Evolutionary conservation across 2,113 vertebrate genomes (phyloP).

Genomic region (Bos javanicus): DNA sequence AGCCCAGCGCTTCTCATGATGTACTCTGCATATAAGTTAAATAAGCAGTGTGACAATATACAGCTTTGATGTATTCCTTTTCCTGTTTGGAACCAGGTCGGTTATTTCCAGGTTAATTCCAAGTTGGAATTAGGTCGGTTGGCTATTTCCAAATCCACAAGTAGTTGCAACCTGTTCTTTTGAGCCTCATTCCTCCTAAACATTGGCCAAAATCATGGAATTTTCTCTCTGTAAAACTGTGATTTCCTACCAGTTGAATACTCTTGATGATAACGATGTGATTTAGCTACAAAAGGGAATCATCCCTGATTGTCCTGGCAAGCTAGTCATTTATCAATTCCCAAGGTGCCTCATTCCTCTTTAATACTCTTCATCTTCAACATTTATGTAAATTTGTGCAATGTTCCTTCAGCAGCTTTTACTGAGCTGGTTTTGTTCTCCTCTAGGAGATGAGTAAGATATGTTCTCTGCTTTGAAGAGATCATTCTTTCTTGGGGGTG

Average conservation of each 20-base stretch:
- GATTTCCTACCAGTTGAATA: background rate
- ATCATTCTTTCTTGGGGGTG: background rate
- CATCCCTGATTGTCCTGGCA: background rate
- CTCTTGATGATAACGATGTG: background rate
- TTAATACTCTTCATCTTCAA: background rate
- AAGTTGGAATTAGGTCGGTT: background rate
- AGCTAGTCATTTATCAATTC: background rate
- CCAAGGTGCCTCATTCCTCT: background rate
- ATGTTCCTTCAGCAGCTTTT: background rate
- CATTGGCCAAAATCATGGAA: background rate
- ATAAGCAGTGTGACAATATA: too few species aligned
- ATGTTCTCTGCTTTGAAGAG: slow-evolving; percentile 34
- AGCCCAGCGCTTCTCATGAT: too few species aligned
- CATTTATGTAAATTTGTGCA: background rate
- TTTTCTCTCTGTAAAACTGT: slow-evolving; percentile 16
- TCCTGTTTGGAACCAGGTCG: too few species aligned
- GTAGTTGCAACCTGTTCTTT: background rate
- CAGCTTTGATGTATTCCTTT: too few species aligned
- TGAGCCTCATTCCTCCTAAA: background rate
- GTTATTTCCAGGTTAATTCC: too few species aligned
- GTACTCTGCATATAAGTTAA: too few species aligned
- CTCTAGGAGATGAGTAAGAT: slow-evolving; percentile 26
- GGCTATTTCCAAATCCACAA: background rate
- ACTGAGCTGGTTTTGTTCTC: slow-evolving; percentile 12
- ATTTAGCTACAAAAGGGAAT: background rate